Evolutionary conservation across 1,140 invertebrate genomes (phyloP), one percentile per base, ranked within the genome.

Genomic region (Cherax quadricarinatus): DNA sequence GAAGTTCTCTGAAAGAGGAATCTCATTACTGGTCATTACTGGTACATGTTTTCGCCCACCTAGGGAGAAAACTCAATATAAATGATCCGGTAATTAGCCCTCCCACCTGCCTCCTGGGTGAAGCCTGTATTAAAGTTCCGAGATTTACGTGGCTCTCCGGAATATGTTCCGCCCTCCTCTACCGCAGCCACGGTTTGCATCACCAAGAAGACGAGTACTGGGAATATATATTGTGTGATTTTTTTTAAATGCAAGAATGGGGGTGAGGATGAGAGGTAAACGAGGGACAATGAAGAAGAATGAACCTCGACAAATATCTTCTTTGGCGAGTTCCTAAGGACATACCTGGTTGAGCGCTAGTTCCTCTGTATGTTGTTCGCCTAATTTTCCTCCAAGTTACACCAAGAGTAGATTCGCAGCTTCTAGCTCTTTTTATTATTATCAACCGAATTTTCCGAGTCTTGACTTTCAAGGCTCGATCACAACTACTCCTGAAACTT

Each of bases 51-150:
- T 82, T 82, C 49, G 81, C 14, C 81, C 81, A 82, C 81, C 81
- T 82, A 82, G 81, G 81, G 51, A 82, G 81, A 82, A 82, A 82
- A 82, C 81, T 82, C 81, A 82, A 82, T 82, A 82, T 82, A 82
- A 82, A 82, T 82, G 57, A 82, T 49, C 21, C 49, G 81, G 51
- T 82, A 82, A 82, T 82, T 82, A 82, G n/a, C 70, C 70, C 70
- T 24, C 70, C 70, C 70, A 75, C 70, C n/a, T 75, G 70, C 70
- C 70, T 75, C n/a, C 70, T 75, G 70, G 70, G 70, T 30, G 24
- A 75, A 75, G 70, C 24, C 6, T 7, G 70, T 75, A 75, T 75
- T 75, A 75, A 75, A 75, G 70, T 30, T 30, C 21, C n/a, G n/a
- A 75, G 70, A 75, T 75, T 75, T 75, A 75, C 24, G 70, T 75